Evolutionary conservation across 2,797 vertebrate genomes (phyloP), one percentile per base, ranked within the genome.

Genomic region (Brachymystax lenok): DNA sequence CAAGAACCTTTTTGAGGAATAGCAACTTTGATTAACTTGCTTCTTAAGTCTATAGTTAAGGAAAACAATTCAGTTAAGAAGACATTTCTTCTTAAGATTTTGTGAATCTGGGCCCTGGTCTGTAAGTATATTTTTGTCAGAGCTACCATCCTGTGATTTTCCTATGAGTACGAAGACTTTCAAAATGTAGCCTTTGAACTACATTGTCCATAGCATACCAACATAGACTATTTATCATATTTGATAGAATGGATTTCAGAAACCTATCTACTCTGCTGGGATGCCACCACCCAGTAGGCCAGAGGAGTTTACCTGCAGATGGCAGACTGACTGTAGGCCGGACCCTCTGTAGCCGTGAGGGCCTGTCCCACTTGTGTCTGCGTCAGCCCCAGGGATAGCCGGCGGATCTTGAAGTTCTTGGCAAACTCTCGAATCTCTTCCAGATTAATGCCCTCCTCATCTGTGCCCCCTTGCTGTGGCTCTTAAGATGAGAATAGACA

Each of bases 341-440:
- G 97, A 2, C 98, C 98, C 88, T 98, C 98, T 0, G 98, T 98
- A 0, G 97, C 97, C 0, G 97, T 99, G 81, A 99, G 93, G 2
- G 98, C 98, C 86, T 99, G 98, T 1, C 98, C 98, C 87, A 99
- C 98, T 94, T 99, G 98, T 0, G 98, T 99, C 94, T 99, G 98
- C 0, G 98, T 99, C 56, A 99, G 95, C 21, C 98, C 97, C 72
- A 99, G 89, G 33, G 98, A 98, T 50, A 99, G 92, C 71, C 98
- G 94, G 0, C 98, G 96, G 83, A 99, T 98, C 93, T 99, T 99
- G 91, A 99, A 99, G 88, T 97, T 98, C 93, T 99, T 99, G 90
- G 98, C 97, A 87, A 99, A 99, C 88, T 99, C 97, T n/a, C 98
- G 94, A 71, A 99, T 99, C 83, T 99, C 98, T 89, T 99, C 97